Evolutionary conservation across 2,113 vertebrate genomes (phyloP).

Genomic region (Ginglymostoma cirratum): DNA sequence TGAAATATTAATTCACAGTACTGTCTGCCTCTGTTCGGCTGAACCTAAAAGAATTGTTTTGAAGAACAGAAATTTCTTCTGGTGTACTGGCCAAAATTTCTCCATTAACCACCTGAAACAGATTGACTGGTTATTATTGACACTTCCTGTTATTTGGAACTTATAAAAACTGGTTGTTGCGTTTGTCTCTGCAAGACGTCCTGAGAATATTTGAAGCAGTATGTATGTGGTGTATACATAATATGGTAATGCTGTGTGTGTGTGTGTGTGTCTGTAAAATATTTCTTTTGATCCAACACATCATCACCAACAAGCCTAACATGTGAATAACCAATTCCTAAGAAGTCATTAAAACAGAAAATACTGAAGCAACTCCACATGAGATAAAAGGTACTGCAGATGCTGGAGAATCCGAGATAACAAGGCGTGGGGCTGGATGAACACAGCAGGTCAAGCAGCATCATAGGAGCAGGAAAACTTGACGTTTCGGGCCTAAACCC

Average conservation of each 20-base stretch:
- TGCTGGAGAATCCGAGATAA: too few species aligned
- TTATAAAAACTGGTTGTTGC: not conserved
- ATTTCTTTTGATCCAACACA: too few species aligned
- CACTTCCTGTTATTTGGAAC: not conserved
- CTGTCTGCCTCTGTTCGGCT: not conserved
- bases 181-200: not conserved
- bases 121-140: not conserved
- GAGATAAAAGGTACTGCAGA: too few species aligned
- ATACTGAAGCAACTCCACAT: too few species aligned
- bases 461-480: too few species aligned
- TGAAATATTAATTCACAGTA: not conserved
- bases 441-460: too few species aligned
- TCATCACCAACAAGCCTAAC: not conserved
- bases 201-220: not conserved
- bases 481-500: too few species aligned
- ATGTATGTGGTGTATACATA: not conserved
- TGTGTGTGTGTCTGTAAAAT: too few species aligned
- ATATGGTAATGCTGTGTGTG: not conserved
- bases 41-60: not conserved
- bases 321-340: not conserved
- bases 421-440: too few species aligned
- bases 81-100: not conserved
- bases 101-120: not conserved
- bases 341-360: too few species aligned
- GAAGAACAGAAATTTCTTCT: not conserved